Base-by-base conservation (phyloP, 2,113 vertebrate genomes). In the Pungitius pungitius region DNA sequence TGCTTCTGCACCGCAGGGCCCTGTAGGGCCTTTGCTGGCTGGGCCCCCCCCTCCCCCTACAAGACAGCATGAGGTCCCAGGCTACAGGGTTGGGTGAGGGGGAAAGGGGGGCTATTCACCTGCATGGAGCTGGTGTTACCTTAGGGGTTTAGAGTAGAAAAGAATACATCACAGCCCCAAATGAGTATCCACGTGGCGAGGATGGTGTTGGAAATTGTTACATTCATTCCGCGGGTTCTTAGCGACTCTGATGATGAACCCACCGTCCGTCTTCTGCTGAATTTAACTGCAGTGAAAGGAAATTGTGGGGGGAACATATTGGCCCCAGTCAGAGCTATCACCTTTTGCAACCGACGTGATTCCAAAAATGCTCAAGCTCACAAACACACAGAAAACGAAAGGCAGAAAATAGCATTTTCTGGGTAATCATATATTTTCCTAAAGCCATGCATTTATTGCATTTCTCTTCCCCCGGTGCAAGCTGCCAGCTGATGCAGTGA, bases 401-500 rank as follows among this genome's bases (percentile, higher is more conserved):
- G 67, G 45, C n/a, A 56, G 18, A 43, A 63, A 69, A 73, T 81
- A 67, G 42, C 39, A 27, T 14, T 72, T 55, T 84, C 61, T 11
- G 22, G 15, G 49, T 69, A 69, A 81, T 89, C 59, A 70, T 66
- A 77, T 43, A 72, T 75, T 80, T 67, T 64, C 61, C 63, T 73
- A 76, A 73, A 75, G 61, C 67, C 75, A 49, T 73, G 42, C 73
- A 47, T 55, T 43, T 60, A 55, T 73, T 69, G 67, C 71, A 58
- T 91, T 70, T 86, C 45, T 58, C 45, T 84, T 89, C 85, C 85
- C 68, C 37, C 84, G 83, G 81, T 79, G 27, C 55, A 62, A 39
- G 42, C 61, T 37, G 64, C 61, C 65, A 54, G 12, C 22, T 8
- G 27, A 27, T 68, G 65, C 80, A 66, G 51, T 71, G 79, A 90